A percentile compares a stretch with the other conserved stretches of the same genome.
Conservation (phyloP, 1,140 invertebrate genomes). For the Cryptotermes secundus region DNA sequence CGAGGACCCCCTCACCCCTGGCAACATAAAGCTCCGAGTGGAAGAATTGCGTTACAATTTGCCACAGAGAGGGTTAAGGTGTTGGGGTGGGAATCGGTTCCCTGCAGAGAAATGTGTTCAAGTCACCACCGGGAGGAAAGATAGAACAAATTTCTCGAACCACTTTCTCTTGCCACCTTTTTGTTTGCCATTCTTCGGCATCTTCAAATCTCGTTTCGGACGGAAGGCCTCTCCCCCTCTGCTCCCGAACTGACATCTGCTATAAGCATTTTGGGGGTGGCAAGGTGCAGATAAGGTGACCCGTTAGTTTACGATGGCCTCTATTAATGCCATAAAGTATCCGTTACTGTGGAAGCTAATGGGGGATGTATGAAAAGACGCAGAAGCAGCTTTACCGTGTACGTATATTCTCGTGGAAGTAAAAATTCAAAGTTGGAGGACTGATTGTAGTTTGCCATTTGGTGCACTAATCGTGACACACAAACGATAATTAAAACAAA, state of each 20-base stretch:
- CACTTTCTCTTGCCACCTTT: not conserved
- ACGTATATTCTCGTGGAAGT: no score
- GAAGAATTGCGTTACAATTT: slow-evolving; percentile 17
- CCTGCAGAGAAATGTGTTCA: slow-evolving; percentile 16
- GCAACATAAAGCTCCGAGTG: not conserved
- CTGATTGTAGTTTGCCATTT: no score
- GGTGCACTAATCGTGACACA: no score
- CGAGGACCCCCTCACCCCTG: not conserved
- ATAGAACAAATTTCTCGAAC: not conserved
- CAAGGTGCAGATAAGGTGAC: not conserved
- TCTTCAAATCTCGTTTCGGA: not conserved
- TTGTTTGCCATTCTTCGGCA: not conserved
- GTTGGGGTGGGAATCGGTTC: not conserved
- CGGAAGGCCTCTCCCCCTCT: not conserved
- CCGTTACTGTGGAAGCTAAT: no score
- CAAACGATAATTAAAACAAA: no score
- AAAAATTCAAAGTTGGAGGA: no score
- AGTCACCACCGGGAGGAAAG: not conserved
- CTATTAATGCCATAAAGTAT: not conserved
- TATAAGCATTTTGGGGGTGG: not conserved
- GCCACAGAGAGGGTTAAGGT: not conserved
- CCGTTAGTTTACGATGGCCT: not conserved
- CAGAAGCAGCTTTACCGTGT: no score
- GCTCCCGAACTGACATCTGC: not conserved
- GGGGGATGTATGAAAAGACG: no score